Evolutionary conservation across 92 coral and sea anemone species (phyloP).

Genomic region (Actinostola sp.): DNA sequence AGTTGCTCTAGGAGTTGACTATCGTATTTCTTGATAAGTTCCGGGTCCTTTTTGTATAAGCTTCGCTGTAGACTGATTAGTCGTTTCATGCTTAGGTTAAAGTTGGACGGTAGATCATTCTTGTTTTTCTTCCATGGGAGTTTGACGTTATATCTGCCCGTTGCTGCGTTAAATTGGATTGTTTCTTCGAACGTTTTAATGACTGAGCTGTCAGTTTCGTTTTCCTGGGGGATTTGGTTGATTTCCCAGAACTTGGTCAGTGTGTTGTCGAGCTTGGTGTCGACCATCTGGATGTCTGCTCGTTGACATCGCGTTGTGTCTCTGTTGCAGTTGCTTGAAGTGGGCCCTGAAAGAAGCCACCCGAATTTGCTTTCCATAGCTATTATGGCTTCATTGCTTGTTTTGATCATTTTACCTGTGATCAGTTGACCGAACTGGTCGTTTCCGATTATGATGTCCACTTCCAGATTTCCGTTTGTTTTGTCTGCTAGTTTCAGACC

Average conservation of each 20-base stretch:
- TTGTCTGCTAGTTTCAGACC: too few species aligned
- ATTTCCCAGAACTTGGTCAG: not conserved
- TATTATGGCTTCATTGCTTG: slow-evolving; percentile 29
- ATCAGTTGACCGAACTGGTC: slow-evolving; percentile 41
- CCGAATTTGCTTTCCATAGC: slow-evolving; percentile 46
- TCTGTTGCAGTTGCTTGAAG: too few species aligned
- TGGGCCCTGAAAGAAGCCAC: too few species aligned
- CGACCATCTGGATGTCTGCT: not conserved
- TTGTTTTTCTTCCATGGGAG: slow-evolving; percentile 39
- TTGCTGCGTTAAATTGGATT: slow-evolving; percentile 11
- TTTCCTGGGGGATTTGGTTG: too few species aligned
- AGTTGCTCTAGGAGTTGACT: slow-evolving; percentile 45
- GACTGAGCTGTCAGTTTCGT: not conserved
- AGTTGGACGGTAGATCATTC: slow-evolving; percentile 32
- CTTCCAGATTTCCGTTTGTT: too few species aligned
- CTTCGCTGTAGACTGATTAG: slow-evolving; percentile 29
- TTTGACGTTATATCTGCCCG: slow-evolving; percentile 35
- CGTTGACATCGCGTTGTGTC: slow-evolving; percentile 6
- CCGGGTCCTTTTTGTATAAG: slow-evolving; percentile 33
- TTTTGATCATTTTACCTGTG: slow-evolving; percentile 29
- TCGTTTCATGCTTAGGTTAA: slow-evolving; percentile 16
- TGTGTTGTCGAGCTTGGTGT: slow-evolving; percentile 11
- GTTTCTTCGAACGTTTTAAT: not conserved
- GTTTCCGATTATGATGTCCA: too few species aligned
- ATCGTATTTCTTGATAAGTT: slow-evolving; percentile 26